These are phyloP conservation scores for Pleuronectes platessa DNA, from an alignment of 2,113 vertebrate species.

Conservation along the genomic window DNA sequence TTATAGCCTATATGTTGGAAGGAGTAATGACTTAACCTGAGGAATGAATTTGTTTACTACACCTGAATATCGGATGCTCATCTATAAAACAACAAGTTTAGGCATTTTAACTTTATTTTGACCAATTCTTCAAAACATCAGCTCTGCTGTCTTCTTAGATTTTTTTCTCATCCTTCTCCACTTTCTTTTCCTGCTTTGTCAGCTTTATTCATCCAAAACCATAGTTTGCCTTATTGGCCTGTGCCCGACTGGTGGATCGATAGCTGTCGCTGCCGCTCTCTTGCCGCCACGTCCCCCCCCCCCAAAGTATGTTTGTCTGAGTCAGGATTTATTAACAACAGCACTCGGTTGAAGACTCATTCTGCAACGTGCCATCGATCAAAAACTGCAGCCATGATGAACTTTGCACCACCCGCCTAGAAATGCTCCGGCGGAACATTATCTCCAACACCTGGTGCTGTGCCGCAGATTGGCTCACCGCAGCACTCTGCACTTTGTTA, in stretches of 20 bases:
- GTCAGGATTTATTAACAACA: constrained; percentile 75
- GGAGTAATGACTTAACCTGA: too few relatives aligned
- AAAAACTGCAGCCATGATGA: constrained; percentile 67
- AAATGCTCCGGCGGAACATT: constrained; percentile 60
- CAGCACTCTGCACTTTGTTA: constrained; percentile 50
- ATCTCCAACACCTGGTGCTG: constrained; percentile 70
- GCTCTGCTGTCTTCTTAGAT: background rate
- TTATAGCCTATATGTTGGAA: too few relatives aligned
- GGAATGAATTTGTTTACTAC: too few relatives aligned
- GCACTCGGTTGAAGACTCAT: constrained; percentile 71
- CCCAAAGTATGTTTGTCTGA: constrained; percentile 65
- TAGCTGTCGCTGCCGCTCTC: constrained; percentile 69
- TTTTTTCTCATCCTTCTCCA: background rate
- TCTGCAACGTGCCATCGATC: constrained; percentile 72
- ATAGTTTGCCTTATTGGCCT: constrained; percentile 63
- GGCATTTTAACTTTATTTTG: background rate
- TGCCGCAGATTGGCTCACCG: constrained; percentile 60
- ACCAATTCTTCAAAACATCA: background rate
- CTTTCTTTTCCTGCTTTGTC: constrained; percentile 34
- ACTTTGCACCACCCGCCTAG: constrained; percentile 58
- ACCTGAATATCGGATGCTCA: too few relatives aligned
- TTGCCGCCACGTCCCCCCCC: constrained; percentile 36
- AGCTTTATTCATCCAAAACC: constrained; percentile 49
- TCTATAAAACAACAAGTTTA: too few relatives aligned
- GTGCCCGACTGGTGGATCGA: constrained; percentile 61